Base-by-base conservation (phyloP, 2,113 vertebrate species). In the Porphyrio hochstetteri region DNA sequence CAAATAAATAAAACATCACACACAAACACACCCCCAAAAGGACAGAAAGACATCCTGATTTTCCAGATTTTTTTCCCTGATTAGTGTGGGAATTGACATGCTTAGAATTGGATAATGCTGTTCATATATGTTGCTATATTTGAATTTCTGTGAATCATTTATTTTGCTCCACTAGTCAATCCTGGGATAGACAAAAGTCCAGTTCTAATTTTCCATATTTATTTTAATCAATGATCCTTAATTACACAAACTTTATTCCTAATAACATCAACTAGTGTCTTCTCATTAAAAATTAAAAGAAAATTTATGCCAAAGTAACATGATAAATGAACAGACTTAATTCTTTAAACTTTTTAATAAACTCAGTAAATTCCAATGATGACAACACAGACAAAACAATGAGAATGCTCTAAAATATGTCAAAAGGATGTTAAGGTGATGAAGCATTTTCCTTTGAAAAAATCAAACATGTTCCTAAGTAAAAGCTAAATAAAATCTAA, bases 391-490 rank as follows among this genome's bases (percentile, higher is more conserved):
- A 88, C 88, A 96, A 94, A 97, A 63, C 53, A 85, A 69, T 69
- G 69, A 92, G 19, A 97, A 82, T 88, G 36, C 81, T 92, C 97
- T 94, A 75, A 80, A 97, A 94, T 95, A 90, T 69, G 57, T 92
- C 88, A 94, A 92, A 94, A 96, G 97, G 57, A 97, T 98, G 97
- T 96, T 94, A 96, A 96, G 69, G 78, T 95, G 97, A 97, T 96
- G 85, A 96, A 95, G 28, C 52, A 85, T 88, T 97, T 97, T 88
- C 76, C 64, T 94, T 92, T 72, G 82, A 52, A 69, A 38, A 78
- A 28, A 76, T 67, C 27, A 38, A 92, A 84, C 33, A 9, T 89
- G 60, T 89, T 96, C 52, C 91, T 90, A 79, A 94, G 81, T 82
- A 61, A 65, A 96, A 97, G 78, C 94, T 91, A 97, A 97, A 97